Evolutionary conservation across 2,888 invertebrate genomes (phyloP), one percentile per base, ranked within the genome.

Genomic region (Cerastis leucographa): DNA sequence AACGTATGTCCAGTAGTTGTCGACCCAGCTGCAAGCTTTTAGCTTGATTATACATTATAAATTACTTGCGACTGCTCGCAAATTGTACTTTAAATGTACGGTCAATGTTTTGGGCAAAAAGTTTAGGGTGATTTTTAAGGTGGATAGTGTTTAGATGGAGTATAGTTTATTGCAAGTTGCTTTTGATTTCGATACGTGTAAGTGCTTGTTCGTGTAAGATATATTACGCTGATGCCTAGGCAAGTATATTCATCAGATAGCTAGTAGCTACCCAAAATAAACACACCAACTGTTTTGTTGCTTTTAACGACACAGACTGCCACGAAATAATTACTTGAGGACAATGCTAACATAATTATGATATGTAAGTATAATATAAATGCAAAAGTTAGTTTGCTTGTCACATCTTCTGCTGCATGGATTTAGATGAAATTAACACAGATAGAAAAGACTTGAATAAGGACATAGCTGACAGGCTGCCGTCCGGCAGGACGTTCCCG

Each of bases 21-120:
- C 76, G 83, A 83, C 83, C 81, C 89, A 88, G 91, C 89, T 89
- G 90, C 88, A 88, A 80, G 93, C 92, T 93, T 91, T 92, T 91
- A 92, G 91, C 89, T 90, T 90, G 89, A 91, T 92, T 89, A 89
- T 92, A 86, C 91, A 90, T 89, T 91, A 92, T 92, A 87, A 85
- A 90, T 87, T 76, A 85, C 78, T 44, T 74, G 80, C 35, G 76
- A 76, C 75, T 83, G 82, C 74, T 83, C 80, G 72, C 85, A 88
- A 87, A 89, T 83, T 80, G 80, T 79, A 76, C 76, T 86, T 83
- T 83, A 86, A 85, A 85, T 85, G 73, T 80, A 78, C 51, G 69
- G 56, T 76, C 61, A 87, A 76, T 84, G 78, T 76, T 85, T 71
- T n/a, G 19, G 35, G 54, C 51, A 54, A 54, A 61, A 79, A 67